Evolutionary conservation across 2,113 vertebrate species (phyloP), one percentile per base, ranked within the genome.

Genomic region (Notothenia coriiceps): DNA sequence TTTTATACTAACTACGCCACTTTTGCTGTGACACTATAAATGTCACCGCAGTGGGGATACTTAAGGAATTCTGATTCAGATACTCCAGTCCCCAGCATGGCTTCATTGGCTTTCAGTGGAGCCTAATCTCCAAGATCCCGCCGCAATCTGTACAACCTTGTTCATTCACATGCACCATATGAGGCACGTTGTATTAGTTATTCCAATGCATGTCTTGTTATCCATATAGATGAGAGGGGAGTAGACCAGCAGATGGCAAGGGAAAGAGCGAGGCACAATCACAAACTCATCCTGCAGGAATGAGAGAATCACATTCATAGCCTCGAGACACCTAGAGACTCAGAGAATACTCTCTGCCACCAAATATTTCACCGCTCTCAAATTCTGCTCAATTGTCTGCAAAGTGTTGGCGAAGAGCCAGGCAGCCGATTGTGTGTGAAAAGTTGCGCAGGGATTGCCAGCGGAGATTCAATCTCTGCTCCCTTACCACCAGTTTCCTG

Each of bases 161-260:
- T 92, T 82, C 90, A 74, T 89, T 80, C 88, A 77, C 69, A 75
- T 18, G 10, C 76, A 65, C 89, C 92, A 89, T 86, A 85, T 72
- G 88, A 84, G 64, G 80, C 44, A 83, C 73, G 80, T 87, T 91
- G 83, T 89, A 83, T 89, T 86, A 89, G 87, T 82, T 82, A 92
- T 93, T 91, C 87, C 65, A 86, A 89, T 83, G 76, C 85, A 84
- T 74, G 83, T 87, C 92, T 91, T 78, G 87, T 92, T 90, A 90
- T 90, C 90, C 92, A 92, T 89, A 87, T 84, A 82, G 82, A 92
- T 92, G 91, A 91, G 88, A 69, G 60, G 70, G 49, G 73, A 81
- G 70, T 25, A 80, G 77, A 82, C 68, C 85, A 84, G 76, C 92
- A 93, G 92, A 94, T 94, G 93, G 91, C 63, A 80, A 2, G 89